Evolutionary conservation across 2,113 vertebrate genomes (phyloP).

Genomic region (Platycercus adscitus): DNA sequence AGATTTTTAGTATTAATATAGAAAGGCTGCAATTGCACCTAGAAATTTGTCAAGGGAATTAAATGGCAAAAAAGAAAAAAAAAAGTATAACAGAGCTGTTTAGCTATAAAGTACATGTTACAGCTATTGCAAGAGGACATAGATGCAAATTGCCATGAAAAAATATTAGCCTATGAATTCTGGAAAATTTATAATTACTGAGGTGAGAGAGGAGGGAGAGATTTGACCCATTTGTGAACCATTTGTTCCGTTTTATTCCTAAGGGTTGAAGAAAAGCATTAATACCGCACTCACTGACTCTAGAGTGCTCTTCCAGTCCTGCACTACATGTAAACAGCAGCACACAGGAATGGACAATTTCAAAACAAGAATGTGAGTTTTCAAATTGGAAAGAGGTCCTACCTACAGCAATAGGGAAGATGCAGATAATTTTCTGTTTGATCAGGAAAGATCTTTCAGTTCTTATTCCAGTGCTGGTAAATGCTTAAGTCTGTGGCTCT

Average conservation of each 20-base stretch:
- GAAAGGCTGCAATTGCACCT: not conserved
- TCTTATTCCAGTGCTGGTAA: not conserved
- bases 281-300: not conserved
- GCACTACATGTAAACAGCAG: not conserved
- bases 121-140: not conserved
- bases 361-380: not conserved
- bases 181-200: not conserved
- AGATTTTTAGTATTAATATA: not conserved
- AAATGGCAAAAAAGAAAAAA: fast-evolving
- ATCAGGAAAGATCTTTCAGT: not conserved
- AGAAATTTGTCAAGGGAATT: not conserved
- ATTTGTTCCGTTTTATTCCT: not conserved
- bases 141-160: not conserved
- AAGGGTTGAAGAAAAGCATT: not conserved
- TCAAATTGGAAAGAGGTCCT: not conserved
- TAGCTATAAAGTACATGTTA: not conserved
- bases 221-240: not conserved
- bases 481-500: not conserved
- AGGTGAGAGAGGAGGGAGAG: fast-evolving
- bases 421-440: not conserved
- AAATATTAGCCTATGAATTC: not conserved
- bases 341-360: not conserved
- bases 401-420: not conserved
- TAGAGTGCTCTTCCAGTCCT: not conserved
- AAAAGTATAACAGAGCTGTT: not conserved